These are phyloP conservation scores for Centropus bengalensis DNA, from an alignment of 2,113 vertebrate genomes.

Conservation along the genomic window DNA sequence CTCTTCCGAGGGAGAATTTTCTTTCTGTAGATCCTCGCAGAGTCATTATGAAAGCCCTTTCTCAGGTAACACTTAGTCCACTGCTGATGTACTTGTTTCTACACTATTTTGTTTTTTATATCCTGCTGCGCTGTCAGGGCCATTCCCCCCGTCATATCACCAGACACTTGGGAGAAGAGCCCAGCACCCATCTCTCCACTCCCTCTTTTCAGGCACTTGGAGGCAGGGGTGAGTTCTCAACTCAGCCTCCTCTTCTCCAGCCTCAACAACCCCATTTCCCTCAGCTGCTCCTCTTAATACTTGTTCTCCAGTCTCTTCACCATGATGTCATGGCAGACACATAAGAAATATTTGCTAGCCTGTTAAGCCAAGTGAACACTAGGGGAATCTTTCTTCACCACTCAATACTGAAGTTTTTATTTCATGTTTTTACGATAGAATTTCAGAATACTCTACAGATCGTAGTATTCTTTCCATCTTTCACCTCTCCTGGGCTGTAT, in stretches of 20 bases:
- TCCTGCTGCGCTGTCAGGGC: not conserved
- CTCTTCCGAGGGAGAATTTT: not conserved
- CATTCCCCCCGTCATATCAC: too few species aligned
- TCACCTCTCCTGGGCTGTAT: not conserved
- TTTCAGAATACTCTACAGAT: not conserved
- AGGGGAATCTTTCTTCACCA: not conserved
- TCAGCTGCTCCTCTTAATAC: too few species aligned
- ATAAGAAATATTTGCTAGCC: not conserved
- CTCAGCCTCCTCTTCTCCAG: too few species aligned
- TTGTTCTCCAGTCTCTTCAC: too few species aligned
- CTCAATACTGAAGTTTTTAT: not conserved
- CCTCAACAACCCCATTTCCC: too few species aligned
- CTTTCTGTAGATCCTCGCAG: not conserved
- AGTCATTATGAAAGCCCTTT: rapidly evolving
- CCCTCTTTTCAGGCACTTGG: too few species aligned
- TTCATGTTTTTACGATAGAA: not conserved
- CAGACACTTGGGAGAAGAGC: too few species aligned
- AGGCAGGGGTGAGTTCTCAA: too few species aligned
- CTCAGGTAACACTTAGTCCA: not conserved
- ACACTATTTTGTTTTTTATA: not conserved
- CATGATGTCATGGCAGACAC: not conserved
- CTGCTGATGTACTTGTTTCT: not conserved
- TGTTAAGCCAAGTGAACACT: not conserved
- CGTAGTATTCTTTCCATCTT: not conserved
- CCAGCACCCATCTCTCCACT: too few species aligned